Conservation (phyloP, 2,113 vertebrate genomes). For the Mesembrinibis cayennensis region DNA sequence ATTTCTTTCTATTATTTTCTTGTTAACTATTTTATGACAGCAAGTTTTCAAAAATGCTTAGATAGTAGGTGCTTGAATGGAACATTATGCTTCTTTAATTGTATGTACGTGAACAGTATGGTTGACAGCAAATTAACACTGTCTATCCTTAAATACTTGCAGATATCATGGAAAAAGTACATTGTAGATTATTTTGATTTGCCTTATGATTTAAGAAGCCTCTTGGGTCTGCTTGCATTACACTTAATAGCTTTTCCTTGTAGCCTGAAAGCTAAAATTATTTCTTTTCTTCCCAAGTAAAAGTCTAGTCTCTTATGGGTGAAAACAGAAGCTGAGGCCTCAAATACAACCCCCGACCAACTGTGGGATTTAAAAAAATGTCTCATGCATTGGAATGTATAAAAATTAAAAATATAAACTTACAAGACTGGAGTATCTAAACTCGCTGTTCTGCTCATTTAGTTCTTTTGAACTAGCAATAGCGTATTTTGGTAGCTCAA, state of each 20-base stretch:
- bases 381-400: neutral
- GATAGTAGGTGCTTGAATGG: neutral
- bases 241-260: neutral
- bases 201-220: neutral
- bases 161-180: neutral
- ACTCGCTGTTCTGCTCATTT: neutral
- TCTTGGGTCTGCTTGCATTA: neutral
- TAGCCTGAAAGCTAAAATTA: neutral
- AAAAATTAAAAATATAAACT: neutral
- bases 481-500: neutral
- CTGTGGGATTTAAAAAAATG: neutral
- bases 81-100: neutral
- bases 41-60: neutral
- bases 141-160: neutral
- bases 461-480: neutral
- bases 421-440: neutral
- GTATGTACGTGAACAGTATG: neutral
- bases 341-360: neutral
- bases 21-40: neutral
- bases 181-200: neutral
- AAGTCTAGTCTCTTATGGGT: neutral
- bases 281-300: neutral
- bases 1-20: neutral
- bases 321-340: neutral
- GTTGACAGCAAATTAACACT: neutral